Evolutionary conservation across 1,140 invertebrate species (phyloP).

Genomic region (Asobara japonica): DNA sequence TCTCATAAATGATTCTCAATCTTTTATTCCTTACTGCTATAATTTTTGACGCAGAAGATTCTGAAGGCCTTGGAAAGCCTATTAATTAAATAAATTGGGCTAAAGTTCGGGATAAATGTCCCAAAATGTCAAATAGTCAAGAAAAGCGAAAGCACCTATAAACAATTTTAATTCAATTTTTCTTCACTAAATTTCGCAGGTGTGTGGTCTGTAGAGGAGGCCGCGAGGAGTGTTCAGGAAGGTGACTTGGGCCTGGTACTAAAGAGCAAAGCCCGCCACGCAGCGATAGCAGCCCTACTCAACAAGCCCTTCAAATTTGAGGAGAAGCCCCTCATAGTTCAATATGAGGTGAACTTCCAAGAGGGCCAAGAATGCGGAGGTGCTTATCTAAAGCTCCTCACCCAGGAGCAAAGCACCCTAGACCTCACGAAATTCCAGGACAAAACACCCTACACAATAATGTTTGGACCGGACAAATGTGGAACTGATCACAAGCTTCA

Average conservation of each 20-base stretch:
- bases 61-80: no score
- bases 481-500: slow-evolving; percentile 96
- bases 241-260: slow-evolving; percentile 91
- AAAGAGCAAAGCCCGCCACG: slow-evolving; percentile 95
- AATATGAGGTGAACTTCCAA: slow-evolving; percentile 90
- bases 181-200: slow-evolving; percentile 65
- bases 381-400: slow-evolving; percentile 95
- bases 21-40: no score
- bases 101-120: no score
- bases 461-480: slow-evolving; percentile 99
- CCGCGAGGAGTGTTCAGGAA: slow-evolving; percentile 78
- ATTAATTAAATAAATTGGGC: no score
- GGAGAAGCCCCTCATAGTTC: slow-evolving; percentile 89
- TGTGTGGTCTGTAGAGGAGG: slow-evolving; percentile 81
- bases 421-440: slow-evolving; percentile 90
- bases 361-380: slow-evolving; percentile 99
- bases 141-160: no score
- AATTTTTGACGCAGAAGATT: no score
- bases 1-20: no score
- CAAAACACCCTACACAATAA: slow-evolving; percentile 97
- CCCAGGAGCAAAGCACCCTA: slow-evolving; percentile 71
- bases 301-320: slow-evolving; percentile 86
- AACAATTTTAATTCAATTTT: no score
- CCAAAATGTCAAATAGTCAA: no score
- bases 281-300: slow-evolving; percentile 89